Conservation (phyloP, 2,888 invertebrate species). For the Muscina levida region DNA sequence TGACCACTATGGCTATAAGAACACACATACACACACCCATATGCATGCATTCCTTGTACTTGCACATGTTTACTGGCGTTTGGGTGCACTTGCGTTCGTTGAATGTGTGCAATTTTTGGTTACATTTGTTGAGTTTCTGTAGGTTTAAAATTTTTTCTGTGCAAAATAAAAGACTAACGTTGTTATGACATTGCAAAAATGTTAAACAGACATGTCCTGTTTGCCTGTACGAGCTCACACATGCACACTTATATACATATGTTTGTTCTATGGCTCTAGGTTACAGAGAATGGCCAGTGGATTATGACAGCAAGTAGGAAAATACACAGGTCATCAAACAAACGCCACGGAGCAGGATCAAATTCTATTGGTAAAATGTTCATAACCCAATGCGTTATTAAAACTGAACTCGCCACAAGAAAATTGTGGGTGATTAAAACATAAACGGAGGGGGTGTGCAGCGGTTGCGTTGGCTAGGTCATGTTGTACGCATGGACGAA, state of each 20-base stretch:
- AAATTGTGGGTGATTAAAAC: too few species aligned
- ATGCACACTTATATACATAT: background rate
- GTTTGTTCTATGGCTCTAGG: background rate
- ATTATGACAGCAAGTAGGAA: background rate
- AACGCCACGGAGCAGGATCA: too few species aligned
- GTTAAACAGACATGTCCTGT: constrained; percentile 14
- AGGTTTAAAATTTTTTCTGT: background rate
- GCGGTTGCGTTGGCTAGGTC: too few species aligned
- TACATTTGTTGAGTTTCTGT: constrained; percentile 15
- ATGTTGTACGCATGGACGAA: too few species aligned
- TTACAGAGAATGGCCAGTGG: background rate
- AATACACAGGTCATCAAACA: too few species aligned
- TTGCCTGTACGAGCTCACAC: background rate
- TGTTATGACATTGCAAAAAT: constrained; percentile 34
- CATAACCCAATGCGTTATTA: too few species aligned
- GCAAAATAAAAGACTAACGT: constrained; percentile 8
- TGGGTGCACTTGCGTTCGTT: background rate
- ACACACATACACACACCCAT: background rate
- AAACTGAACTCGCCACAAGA: too few species aligned
- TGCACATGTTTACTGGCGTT: background rate
- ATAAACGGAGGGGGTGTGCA: too few species aligned
- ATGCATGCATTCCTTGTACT: background rate
- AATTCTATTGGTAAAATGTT: too few species aligned
- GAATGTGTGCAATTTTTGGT: constrained; percentile 35
- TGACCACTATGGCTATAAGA: background rate